These are phyloP conservation scores for Drosophila borborema DNA, from an alignment of 2,888 invertebrate species.

Conservation along the genomic window DNA sequence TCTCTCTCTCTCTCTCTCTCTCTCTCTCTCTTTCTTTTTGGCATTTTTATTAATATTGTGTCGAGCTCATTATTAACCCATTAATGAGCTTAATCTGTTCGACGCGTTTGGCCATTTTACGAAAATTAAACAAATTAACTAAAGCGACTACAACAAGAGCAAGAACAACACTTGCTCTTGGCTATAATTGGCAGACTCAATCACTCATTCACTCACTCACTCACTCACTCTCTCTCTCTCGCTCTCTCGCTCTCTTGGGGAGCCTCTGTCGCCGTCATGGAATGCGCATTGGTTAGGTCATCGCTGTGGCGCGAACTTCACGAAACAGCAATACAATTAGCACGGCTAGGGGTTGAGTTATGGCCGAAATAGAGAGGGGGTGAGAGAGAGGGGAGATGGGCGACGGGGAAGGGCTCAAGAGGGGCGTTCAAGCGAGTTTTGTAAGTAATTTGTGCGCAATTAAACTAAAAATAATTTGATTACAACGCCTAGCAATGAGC, in stretches of 20 bases:
- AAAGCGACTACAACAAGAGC: slow-evolving; percentile 25
- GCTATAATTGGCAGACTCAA: slow-evolving; percentile 39
- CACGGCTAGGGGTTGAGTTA: slow-evolving; percentile 1
- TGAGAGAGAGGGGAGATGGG: neutral
- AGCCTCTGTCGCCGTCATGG: slow-evolving; percentile 28
- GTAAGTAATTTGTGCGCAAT: slow-evolving; percentile 38
- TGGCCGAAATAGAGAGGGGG: too few species aligned
- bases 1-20: neutral
- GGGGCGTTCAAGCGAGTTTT: slow-evolving; percentile 22
- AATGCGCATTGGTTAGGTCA: slow-evolving; percentile 54
- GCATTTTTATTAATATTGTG: slow-evolving; percentile 8
- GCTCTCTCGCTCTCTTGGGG: neutral
- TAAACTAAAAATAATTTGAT: slow-evolving; percentile 69
- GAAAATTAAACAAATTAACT: slow-evolving; percentile 53
- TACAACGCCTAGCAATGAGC: slow-evolving; percentile 62
- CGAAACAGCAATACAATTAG: slow-evolving; percentile 37
- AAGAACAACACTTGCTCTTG: slow-evolving; percentile 40
- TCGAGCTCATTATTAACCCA: slow-evolving; percentile 69
- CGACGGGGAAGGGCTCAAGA: neutral
- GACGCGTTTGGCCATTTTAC: slow-evolving; percentile 31
- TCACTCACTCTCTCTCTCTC: neutral
- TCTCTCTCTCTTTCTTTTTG: neutral
- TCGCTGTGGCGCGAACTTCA: slow-evolving; percentile 40
- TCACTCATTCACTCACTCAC: neutral
- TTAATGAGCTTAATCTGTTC: slow-evolving; percentile 60